A percentile compares a stretch with the other conserved stretches of the same genome.
These are phyloP conservation scores for Zaprionus gabonicus DNA, from an alignment of 1,140 invertebrate species.

Conservation along the genomic window DNA sequence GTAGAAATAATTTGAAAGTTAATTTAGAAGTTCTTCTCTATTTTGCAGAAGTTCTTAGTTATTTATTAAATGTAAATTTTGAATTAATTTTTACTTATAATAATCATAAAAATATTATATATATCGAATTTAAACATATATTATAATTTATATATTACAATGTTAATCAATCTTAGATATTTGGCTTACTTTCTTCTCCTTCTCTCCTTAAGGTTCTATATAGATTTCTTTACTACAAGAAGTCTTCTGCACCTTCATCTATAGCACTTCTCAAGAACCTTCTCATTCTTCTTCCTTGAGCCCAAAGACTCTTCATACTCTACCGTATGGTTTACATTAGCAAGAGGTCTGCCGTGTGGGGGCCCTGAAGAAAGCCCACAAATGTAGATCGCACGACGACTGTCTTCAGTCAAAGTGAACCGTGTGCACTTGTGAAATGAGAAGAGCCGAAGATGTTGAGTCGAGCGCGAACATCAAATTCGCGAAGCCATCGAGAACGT, in stretches of 20 bases:
- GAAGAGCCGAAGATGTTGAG: neutral
- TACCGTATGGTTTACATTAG: neutral
- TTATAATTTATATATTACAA: too few species aligned
- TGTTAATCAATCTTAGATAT: too few species aligned
- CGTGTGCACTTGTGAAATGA: constrained; percentile 21
- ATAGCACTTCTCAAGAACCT: neutral
- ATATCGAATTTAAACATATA: too few species aligned
- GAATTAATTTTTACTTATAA: neutral
- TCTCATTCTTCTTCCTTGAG: neutral
- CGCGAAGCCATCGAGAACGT: neutral
- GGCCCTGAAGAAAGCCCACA: constrained; percentile 61
- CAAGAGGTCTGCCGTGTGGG: neutral
- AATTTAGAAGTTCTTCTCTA: too few species aligned
- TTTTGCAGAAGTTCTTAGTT: neutral
- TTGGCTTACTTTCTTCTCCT: too few species aligned
- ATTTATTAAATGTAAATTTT: neutral
- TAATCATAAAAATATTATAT: too few species aligned
- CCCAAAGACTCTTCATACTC: constrained; percentile 10
- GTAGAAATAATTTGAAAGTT: neutral
- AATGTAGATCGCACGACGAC: constrained; percentile 51
- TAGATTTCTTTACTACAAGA: neutral
- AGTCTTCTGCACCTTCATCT: neutral
- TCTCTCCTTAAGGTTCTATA: neutral
- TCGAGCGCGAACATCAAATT: constrained; percentile 18
- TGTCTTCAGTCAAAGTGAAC: neutral